Conservation (phyloP, 2,888 invertebrate genomes). For the Halictus quadricinctus region DNA sequence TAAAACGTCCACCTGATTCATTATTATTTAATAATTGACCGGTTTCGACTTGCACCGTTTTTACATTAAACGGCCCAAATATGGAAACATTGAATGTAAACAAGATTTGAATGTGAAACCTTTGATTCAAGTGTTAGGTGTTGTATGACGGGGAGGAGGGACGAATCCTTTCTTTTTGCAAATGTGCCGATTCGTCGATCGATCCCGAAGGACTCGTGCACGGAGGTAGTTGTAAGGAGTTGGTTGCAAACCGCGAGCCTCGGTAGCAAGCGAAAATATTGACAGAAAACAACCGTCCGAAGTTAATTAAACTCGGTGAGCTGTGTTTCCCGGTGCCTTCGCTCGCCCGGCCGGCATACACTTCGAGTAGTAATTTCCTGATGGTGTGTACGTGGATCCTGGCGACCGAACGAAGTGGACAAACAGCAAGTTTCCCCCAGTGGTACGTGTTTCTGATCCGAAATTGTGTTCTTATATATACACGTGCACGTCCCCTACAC, state of each 20-base stretch:
- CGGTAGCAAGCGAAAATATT: conserved; percentile 78
- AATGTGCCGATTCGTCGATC: conserved; percentile 22
- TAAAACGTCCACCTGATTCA: no score
- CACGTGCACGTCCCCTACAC: conserved; percentile 2
- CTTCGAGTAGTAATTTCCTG: conserved; percentile 80
- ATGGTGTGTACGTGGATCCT: conserved; percentile 75
- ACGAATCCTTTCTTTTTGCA: not conserved
- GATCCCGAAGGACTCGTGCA: conserved; percentile 25
- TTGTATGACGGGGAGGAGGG: not conserved
- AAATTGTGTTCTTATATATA: conserved; percentile 66
- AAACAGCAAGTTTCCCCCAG: conserved; percentile 73
- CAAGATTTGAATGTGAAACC: not conserved
- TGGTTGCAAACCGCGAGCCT: conserved; percentile 49
- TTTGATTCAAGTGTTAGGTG: not conserved
- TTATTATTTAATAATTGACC: no score
- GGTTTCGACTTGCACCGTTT: no score
- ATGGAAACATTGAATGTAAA: not conserved
- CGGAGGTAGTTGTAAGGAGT: conserved; percentile 49
- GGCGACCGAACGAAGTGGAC: conserved; percentile 73
- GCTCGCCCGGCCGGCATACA: conserved; percentile 59
- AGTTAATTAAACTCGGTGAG: conserved; percentile 81
- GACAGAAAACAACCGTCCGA: conserved; percentile 79
- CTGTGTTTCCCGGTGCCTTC: conserved; percentile 71
- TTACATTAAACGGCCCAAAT: not conserved
- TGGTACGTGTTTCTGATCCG: conserved; percentile 67